Evolutionary conservation across 2,888 invertebrate species (phyloP).

Genomic region (Gnatocerus cornutus): DNA sequence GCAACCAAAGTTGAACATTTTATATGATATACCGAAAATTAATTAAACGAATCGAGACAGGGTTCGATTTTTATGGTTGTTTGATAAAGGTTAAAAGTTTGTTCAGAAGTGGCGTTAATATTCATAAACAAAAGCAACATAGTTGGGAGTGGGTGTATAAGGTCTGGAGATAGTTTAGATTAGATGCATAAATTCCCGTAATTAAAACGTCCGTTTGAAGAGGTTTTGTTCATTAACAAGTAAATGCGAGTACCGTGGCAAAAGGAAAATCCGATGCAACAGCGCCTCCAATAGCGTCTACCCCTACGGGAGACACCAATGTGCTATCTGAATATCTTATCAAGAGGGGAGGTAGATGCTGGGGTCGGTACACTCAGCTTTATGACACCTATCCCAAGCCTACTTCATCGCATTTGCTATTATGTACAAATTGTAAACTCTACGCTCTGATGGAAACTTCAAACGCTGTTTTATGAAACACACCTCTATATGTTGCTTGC

Average conservation of each 20-base stretch:
- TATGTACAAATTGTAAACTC: conserved; percentile 54
- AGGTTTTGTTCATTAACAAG: conserved; percentile 58
- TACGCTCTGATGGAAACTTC: conserved; percentile 43
- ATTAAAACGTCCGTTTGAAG: conserved; percentile 58
- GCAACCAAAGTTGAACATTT: conserved; percentile 14
- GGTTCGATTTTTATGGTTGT: not conserved
- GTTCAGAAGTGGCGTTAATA: conserved; percentile 40
- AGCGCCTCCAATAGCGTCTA: conserved; percentile 24
- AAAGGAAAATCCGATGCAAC: conserved; percentile 49
- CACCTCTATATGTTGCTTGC: conserved; percentile 20
- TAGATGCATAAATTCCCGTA: conserved; percentile 58
- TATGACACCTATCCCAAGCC: conserved; percentile 53
- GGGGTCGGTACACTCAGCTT: conserved; percentile 52
- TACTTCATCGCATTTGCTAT: conserved; percentile 50
- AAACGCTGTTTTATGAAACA: conserved; percentile 45
- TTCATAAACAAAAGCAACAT: conserved; percentile 50
- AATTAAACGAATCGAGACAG: conserved; percentile 25
- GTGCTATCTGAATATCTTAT: conserved; percentile 51
- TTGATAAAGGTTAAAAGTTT: conserved; percentile 20
- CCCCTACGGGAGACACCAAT: conserved; percentile 28
- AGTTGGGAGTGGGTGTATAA: conserved; percentile 48
- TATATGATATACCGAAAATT: conserved; percentile 22
- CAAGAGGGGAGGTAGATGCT: conserved; percentile 36
- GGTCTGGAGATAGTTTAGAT: conserved; percentile 56
- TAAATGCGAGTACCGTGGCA: conserved; percentile 51